phyloP scores from a whole-genome alignment of 2,797 vertebrate genomes.

The Chiroxiphia lanceolata region DNA sequence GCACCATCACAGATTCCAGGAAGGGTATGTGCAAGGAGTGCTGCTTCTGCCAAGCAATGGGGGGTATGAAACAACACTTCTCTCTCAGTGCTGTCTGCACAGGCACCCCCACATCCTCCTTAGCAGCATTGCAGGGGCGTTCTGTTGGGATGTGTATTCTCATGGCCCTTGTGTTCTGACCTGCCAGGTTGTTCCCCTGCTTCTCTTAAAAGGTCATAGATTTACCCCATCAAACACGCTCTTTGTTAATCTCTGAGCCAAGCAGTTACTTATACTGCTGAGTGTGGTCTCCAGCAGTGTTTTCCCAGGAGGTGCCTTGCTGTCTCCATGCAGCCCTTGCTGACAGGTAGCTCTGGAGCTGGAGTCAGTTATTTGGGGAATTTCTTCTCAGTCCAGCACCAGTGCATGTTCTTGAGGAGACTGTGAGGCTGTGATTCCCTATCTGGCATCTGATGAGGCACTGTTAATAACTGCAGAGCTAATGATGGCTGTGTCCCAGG shows the following conservation, averaged over 20 bases:
- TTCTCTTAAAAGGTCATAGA: fast-evolving
- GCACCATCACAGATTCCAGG: background rate
- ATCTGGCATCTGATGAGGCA: fast-evolving
- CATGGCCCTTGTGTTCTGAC: fast-evolving
- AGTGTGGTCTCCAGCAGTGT: background rate
- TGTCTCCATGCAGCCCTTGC: background rate
- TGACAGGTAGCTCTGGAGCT: background rate
- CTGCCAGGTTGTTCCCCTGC: background rate
- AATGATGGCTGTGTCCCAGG: fast-evolving
- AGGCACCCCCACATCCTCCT: fast-evolving
- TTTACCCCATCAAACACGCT: background rate
- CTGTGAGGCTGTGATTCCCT: background rate
- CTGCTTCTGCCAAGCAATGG: background rate
- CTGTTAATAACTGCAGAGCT: fast-evolving
- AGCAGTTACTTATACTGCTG: fast-evolving
- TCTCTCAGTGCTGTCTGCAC: fast-evolving
- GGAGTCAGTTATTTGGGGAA: fast-evolving
- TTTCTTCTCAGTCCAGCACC: background rate
- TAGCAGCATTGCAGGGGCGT: background rate
- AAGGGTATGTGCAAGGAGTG: background rate
- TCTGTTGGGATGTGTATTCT: fast-evolving
- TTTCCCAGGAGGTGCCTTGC: background rate
- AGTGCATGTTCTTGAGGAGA: fast-evolving
- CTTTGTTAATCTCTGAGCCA: background rate
- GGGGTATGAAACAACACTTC: too few species aligned